phyloP scores from a whole-genome alignment of 2,113 vertebrate genomes.

The Phalacrocorax brasilianus region DNA sequence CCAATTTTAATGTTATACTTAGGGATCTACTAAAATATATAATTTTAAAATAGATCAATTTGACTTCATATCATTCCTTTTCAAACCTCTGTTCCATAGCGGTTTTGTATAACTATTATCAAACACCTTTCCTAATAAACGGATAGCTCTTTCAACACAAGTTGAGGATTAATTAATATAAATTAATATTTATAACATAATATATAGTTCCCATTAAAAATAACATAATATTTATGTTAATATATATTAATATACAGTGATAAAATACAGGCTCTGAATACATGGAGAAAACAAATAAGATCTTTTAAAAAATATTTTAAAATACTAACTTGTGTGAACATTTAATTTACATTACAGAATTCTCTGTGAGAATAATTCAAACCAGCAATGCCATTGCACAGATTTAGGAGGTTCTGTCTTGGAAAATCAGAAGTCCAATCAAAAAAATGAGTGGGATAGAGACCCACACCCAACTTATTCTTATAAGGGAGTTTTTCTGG shows the following conservation, averaged over 20 bases:
- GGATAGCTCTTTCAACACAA: not conserved
- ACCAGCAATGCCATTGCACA: not conserved
- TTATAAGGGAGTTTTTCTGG: not conserved
- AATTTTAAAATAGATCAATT: not conserved
- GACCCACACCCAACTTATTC: not conserved
- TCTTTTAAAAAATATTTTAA: not conserved
- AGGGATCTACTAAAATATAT: not conserved
- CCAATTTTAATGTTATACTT: not conserved
- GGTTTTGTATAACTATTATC: not conserved
- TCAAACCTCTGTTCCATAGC: not conserved
- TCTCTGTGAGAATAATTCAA: not conserved
- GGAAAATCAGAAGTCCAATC: not conserved
- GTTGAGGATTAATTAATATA: too few species aligned
- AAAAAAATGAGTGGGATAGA: not conserved
- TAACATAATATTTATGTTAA: too few species aligned
- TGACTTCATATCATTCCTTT: not conserved
- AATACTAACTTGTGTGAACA: not conserved
- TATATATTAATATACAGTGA: too few species aligned
- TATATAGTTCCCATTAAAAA: too few species aligned
- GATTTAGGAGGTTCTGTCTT: not conserved
- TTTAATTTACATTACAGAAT: not conserved
- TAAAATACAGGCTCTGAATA: too few species aligned
- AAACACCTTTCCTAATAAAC: not conserved
- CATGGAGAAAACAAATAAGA: not conserved
- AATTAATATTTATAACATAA: too few species aligned